These are phyloP conservation scores for Acanthosepion esculentum DNA, from an alignment of 2,888 invertebrate species.

Conservation along the genomic window DNA sequence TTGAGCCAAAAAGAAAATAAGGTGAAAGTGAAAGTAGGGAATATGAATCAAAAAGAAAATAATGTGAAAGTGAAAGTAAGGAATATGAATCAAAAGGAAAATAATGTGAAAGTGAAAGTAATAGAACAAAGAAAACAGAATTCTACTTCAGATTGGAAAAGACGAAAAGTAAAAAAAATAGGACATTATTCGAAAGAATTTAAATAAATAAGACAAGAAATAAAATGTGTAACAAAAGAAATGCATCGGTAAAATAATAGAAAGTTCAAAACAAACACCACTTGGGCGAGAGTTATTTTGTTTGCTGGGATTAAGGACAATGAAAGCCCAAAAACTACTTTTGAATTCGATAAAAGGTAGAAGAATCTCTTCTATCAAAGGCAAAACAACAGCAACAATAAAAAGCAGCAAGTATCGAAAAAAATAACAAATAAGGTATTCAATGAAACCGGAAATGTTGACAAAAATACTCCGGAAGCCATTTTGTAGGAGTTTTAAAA, in stretches of 20 bases:
- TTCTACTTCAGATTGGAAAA: no score
- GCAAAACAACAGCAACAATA: background rate
- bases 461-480: background rate
- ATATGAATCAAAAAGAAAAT: no score
- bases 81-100: no score
- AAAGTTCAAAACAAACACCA: conserved; percentile 8
- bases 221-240: background rate
- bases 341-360: background rate
- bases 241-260: no score
- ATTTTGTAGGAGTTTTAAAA: background rate
- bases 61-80: no score
- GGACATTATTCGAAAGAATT: background rate
- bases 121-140: no score
- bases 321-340: background rate
- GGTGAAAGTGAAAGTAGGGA: no score
- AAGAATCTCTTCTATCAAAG: background rate
- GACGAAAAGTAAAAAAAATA: no score
- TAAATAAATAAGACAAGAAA: background rate
- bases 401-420: background rate
- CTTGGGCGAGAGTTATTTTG: conserved; percentile 3
- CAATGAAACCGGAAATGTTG: background rate
- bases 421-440: background rate
- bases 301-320: conserved; percentile 33
- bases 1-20: no score
- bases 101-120: no score